Base-by-base conservation (phyloP, 1,140 invertebrate genomes). In the Leucophenga varia region DNA sequence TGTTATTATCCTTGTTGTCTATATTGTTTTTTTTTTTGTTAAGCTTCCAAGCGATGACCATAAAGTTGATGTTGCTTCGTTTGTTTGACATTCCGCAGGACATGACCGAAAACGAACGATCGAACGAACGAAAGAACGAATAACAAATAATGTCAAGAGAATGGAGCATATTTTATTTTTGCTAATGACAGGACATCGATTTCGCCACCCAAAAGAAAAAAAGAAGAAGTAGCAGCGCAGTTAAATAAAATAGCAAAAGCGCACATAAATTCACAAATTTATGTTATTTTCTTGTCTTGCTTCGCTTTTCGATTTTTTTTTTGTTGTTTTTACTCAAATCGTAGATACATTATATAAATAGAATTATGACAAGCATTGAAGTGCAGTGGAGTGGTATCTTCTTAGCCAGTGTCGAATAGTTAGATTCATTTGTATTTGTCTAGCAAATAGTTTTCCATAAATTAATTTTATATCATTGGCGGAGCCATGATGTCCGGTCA, bases 181-280 rank as follows among this genome's bases (percentile, higher is more conserved):
- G 61, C 65, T 70, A 70, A 70, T 70, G 65, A 70, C 57, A 63
- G 61, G 61, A 37, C 57, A 59, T 55, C 58, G 41, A 68, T 60
- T 64, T 63, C 57, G 60, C 55, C 57, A 64, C 52, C 46, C 57
- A 47, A 35, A 38, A 38, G 34, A 20, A 16, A 46, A 31, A 50
- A 38, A 19, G 31, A 28, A 32, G 37, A 43, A 44, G 16, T 38
- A 28, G 3, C 19, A 30, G 30, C 4, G 37, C 50, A 46, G n/a
- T n/a, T n/a, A 52, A 35, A 45, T 42, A 34, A 34, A 30, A 22
- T 52, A 22, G 44, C 42, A 55, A 61, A 55, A 53, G 59, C 56
- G 51, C 59, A 60, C 64, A 72, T 72, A 72, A 72, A 72, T 71
- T 63, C 56, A 57, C 49, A 65, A 71, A 72, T 72, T 72, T 72